Percentiles rank a stretch among this genome's conserved stretches.
phyloP scores from a whole-genome alignment of 1,140 invertebrate species.

The Drosophila mauritiana region DNA sequence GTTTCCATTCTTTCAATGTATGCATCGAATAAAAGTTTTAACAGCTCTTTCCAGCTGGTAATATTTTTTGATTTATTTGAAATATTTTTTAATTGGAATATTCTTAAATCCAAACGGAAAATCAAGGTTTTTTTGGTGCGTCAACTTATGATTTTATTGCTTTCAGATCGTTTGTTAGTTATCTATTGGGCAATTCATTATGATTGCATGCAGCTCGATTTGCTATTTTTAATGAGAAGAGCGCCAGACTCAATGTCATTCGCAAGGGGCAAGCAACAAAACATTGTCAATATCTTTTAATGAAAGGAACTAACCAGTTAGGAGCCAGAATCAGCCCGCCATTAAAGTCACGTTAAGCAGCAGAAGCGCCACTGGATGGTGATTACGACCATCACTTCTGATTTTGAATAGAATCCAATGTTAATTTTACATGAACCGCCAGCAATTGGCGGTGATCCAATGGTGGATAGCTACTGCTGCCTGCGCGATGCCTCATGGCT shows the following conservation, averaged over 20 bases:
- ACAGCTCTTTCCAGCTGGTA: too few relatives aligned
- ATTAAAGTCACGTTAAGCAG: conserved; percentile 77
- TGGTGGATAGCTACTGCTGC: conserved; percentile 43
- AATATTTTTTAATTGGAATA: too few relatives aligned
- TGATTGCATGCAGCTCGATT: conserved; percentile 30
- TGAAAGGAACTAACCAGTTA: conserved; percentile 27
- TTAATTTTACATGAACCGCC: conserved; percentile 64
- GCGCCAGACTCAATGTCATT: conserved; percentile 66
- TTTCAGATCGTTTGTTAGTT: conserved; percentile 12
- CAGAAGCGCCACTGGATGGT: conserved; percentile 58
- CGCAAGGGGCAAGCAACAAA: conserved; percentile 6
- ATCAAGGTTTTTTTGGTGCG: background rate
- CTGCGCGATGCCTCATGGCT: conserved; percentile 28
- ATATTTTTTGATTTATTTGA: too few relatives aligned
- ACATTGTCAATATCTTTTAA: conserved; percentile 35
- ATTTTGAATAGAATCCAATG: conserved; percentile 75
- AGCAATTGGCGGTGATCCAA: conserved; percentile 45
- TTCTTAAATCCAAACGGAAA: background rate
- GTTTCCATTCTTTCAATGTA: background rate
- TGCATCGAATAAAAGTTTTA: too few relatives aligned
- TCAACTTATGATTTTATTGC: conserved; percentile 2
- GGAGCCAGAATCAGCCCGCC: conserved; percentile 54
- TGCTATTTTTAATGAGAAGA: conserved; percentile 44
- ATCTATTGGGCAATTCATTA: conserved; percentile 69
- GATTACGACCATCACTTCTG: conserved; percentile 72